Percentiles rank a stretch among this genome's conserved stretches.
Conservation (phyloP, 2,113 vertebrate genomes). For the Zosterops japonicus region DNA sequence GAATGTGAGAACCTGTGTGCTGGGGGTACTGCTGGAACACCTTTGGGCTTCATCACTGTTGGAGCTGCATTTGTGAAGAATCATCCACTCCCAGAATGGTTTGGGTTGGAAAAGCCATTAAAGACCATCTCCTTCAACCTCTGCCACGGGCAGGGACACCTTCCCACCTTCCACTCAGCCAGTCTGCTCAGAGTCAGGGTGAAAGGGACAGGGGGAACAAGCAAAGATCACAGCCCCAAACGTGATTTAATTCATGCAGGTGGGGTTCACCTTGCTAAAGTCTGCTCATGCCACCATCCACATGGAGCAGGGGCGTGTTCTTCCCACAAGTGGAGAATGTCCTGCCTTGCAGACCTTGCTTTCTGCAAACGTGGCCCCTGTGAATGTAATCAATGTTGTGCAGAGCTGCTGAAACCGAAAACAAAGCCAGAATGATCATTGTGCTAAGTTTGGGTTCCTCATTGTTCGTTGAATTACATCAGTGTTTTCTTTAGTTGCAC, state of each 20-base stretch:
- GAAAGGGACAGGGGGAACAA: not conserved
- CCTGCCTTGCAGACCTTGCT: not conserved
- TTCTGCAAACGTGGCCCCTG: slow-evolving; percentile 26
- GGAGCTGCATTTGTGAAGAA: not conserved
- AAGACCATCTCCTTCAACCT: not conserved
- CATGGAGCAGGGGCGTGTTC: not conserved
- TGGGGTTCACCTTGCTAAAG: not conserved
- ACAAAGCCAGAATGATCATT: slow-evolving; percentile 56
- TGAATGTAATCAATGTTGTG: slow-evolving; percentile 28
- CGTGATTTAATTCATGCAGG: fast-evolving
- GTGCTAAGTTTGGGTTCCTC: slow-evolving; percentile 63
- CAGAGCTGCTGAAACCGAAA: slow-evolving; percentile 50
- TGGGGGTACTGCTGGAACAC: not conserved
- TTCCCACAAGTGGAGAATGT: not conserved
- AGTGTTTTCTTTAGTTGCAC: slow-evolving; percentile 65
- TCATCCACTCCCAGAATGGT: not conserved
- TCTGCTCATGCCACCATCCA: fast-evolving
- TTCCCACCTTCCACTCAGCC: not conserved
- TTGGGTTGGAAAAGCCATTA: not conserved
- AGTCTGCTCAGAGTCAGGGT: not conserved
- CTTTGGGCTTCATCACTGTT: no score
- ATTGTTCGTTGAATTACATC: slow-evolving; percentile 53
- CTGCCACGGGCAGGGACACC: not conserved
- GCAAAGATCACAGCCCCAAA: not conserved
- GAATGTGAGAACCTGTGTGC: not conserved